Base-by-base conservation (phyloP, 2,888 invertebrate genomes). In the Halictus ligatus region DNA sequence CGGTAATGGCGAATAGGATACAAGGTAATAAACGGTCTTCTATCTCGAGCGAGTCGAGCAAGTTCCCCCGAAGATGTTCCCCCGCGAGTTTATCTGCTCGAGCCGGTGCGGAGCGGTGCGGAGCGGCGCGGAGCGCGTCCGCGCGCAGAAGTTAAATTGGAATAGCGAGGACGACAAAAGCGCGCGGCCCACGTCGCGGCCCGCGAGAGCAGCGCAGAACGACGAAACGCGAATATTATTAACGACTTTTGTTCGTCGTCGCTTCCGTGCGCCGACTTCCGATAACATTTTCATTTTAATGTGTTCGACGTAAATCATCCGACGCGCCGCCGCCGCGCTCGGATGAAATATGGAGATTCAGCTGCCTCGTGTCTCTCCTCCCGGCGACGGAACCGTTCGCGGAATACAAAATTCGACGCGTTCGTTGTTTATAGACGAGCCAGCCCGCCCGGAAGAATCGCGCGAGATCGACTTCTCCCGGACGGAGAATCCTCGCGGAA, bases 11-110 rank as follows among this genome's bases (percentile, higher is more conserved):
- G 82, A 79, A 82, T 86, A 79, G 81, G 81, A 86, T 86, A 86
- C 86, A 86, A 82, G 86, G 82, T 86, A 86, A 86, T 86, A 86
- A 86, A 86, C 86, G 86, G 54, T 82, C 79, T 76, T 86, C 86
- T 86, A 77, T 86, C 79, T 82, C 50, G 78, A 67, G 75, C 76
- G 29, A 54, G 77, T 79, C 87, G 67, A 29, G 78, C 76, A 71
- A 86, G 86, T 82, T 79, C 69, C 82, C 21, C 60, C 43, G 69
- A 74, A 74, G 84, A 82, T 75, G 78, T 50, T 71, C 74, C 48
- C 48, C 18, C 50, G 15, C 58, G 60, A 72, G 73, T 81, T 78
- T 83, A 83, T 72, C 84, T 84, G 40, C 64, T 58, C 78, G 75
- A 10, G 69, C 35, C 69, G 69, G 29, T 29, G 29, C 60, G 25